Conservation (phyloP, 2,888 invertebrate species). For the Drosophila antonietae region DNA sequence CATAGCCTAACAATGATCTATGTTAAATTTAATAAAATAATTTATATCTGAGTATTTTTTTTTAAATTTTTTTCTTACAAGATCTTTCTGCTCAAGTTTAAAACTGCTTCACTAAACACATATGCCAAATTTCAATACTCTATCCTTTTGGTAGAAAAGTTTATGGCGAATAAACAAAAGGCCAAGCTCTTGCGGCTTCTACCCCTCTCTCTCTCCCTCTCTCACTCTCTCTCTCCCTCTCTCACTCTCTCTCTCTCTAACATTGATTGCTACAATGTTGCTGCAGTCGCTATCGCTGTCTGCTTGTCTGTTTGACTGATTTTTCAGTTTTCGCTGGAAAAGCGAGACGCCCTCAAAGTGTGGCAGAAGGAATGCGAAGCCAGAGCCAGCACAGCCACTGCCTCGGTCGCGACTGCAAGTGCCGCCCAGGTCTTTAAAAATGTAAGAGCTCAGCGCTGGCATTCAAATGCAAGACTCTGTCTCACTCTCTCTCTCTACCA, state of each 20-base stretch:
- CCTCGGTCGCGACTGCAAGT: slow-evolving; percentile 53
- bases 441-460: slow-evolving; percentile 66
- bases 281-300: slow-evolving; percentile 9
- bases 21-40: background rate
- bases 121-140: background rate
- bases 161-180: background rate
- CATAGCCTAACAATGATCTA: background rate
- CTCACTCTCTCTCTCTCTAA: background rate
- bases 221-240: no score
- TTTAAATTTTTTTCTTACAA: background rate
- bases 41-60: background rate
- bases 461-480: slow-evolving; percentile 62
- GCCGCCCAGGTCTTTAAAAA: slow-evolving; percentile 76
- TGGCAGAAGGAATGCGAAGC: slow-evolving; percentile 46
- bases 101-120: background rate
- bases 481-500: background rate
- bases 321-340: slow-evolving; percentile 73
- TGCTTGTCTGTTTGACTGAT: slow-evolving; percentile 70
- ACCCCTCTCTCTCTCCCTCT: no score
- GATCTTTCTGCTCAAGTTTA: background rate
- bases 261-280: slow-evolving; percentile 3
- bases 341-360: slow-evolving; percentile 64
- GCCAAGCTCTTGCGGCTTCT: background rate
- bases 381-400: background rate
- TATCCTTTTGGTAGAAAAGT: background rate